phyloP scores from a whole-genome alignment of 2,113 vertebrate species.

The Cyprinus carpio region DNA sequence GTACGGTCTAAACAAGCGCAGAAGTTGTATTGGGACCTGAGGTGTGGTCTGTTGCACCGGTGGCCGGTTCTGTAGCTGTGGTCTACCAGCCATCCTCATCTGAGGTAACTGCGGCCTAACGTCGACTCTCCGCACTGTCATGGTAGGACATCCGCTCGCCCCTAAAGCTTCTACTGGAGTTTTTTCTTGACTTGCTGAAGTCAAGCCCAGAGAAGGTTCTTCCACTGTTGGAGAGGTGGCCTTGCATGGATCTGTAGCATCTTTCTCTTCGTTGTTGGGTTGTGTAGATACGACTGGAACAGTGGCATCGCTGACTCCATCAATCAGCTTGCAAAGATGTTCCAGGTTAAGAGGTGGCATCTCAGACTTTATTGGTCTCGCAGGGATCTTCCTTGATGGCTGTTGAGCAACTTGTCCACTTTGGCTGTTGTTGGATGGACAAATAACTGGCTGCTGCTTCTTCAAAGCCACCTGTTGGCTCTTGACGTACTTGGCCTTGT shows the following conservation, averaged over 20 bases:
- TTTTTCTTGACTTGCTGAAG: constrained; percentile 8
- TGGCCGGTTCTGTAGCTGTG: constrained; percentile 54
- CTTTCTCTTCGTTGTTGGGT: background rate
- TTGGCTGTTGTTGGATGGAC: constrained; percentile 60
- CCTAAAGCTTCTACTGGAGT: constrained; percentile 56
- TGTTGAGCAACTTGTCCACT: constrained; percentile 66
- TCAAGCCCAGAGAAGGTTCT: constrained; percentile 48
- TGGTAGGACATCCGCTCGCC: constrained; percentile 57
- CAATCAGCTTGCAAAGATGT: constrained; percentile 89
- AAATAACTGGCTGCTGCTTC: constrained; percentile 77
- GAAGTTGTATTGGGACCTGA: constrained; percentile 34
- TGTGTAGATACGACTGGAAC: background rate
- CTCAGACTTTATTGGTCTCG: constrained; percentile 52
- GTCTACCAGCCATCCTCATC: constrained; percentile 56
- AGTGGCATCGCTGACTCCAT: constrained; percentile 72
- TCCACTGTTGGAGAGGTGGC: background rate
- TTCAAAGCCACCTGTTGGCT: constrained; percentile 81
- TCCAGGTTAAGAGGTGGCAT: constrained; percentile 78
- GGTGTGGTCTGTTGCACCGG: constrained; percentile 28
- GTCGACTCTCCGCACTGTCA: constrained; percentile 87
- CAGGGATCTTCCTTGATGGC: constrained; percentile 64
- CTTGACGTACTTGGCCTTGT: constrained; percentile 94
- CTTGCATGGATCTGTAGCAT: constrained; percentile 12
- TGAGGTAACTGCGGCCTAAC: constrained; percentile 79
- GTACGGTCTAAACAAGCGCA: constrained; percentile 60